Percentiles rank a stretch among this genome's conserved stretches.
These are phyloP conservation scores for Nemoura dubitans DNA, from an alignment of 2,888 invertebrate genomes.

Conservation along the genomic window DNA sequence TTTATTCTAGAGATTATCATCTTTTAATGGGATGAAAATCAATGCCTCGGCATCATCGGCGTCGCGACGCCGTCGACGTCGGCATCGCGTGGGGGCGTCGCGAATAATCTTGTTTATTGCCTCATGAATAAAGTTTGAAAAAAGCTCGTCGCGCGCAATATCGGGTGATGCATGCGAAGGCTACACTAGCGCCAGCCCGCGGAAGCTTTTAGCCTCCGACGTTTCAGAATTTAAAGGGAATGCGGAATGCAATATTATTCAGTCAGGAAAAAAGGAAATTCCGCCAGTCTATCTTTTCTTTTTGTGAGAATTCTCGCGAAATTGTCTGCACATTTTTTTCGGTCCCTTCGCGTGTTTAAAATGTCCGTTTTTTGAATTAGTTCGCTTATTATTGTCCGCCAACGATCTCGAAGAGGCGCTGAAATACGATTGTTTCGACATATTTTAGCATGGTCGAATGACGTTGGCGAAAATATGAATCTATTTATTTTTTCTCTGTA, in stretches of 20 bases:
- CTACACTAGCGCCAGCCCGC: not conserved
- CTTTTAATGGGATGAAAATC: conserved; percentile 17
- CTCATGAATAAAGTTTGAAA: conserved; percentile 18
- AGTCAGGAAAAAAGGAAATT: not conserved
- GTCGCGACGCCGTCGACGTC: not conserved
- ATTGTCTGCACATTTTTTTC: not conserved
- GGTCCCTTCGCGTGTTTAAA: not conserved
- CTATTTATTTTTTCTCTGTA: not conserved
- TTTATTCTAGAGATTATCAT: conserved; percentile 19
- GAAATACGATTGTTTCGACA: not conserved
- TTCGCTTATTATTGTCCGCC: not conserved
- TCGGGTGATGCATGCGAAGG: not conserved
- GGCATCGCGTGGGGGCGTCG: not conserved
- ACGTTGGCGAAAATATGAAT: not conserved
- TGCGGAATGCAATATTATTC: conserved; percentile 13
- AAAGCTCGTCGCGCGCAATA: not conserved
- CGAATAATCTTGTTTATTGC: conserved; percentile 18
- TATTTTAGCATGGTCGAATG: not conserved
- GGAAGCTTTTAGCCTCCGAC: not conserved
- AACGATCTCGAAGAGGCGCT: not conserved
- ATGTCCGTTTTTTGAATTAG: not conserved
- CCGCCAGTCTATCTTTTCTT: not conserved
- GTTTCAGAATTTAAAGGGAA: not conserved
- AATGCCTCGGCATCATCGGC: conserved; percentile 2
- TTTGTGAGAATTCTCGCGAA: not conserved